Conservation (phyloP, 2,888 invertebrate species). For the Diplolepis rosae region DNA sequence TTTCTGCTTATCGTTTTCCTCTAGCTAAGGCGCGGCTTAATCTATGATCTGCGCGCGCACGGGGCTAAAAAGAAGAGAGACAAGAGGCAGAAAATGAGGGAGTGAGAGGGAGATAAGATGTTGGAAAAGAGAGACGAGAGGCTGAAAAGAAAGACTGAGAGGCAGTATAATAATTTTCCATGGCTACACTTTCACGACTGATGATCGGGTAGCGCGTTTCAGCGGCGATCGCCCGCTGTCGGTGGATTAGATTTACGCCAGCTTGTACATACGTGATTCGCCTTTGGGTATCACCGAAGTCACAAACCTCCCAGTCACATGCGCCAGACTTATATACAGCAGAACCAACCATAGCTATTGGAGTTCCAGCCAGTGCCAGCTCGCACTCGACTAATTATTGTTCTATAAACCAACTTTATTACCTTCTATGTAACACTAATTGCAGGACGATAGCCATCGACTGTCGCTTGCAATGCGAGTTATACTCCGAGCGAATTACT, state of each 20-base stretch:
- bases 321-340: neutral
- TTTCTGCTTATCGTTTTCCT: constrained; percentile 63
- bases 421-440: constrained; percentile 10
- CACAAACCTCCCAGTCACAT: constrained; percentile 17
- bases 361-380: constrained; percentile 18
- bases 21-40: constrained; percentile 54
- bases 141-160: constrained; percentile 37
- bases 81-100: neutral
- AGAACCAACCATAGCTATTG: constrained; percentile 1
- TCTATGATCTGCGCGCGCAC: constrained; percentile 46
- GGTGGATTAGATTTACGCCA: constrained; percentile 54
- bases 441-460: constrained; percentile 22
- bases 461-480: constrained; percentile 11
- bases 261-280: constrained; percentile 37
- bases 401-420: constrained; percentile 30
- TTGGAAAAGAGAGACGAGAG: constrained; percentile 37
- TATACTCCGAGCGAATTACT: constrained; percentile 5
- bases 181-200: constrained; percentile 64
- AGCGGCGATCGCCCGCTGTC: constrained; percentile 52
- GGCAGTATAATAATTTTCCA: constrained; percentile 59
- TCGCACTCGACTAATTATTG: constrained; percentile 28
- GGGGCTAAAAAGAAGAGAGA: neutral
- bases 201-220: constrained; percentile 61
- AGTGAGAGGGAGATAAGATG: constrained; percentile 22
- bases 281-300: constrained; percentile 25